phyloP scores from a whole-genome alignment of 2,888 invertebrate genomes.

The Pyrochroa serraticornis region DNA sequence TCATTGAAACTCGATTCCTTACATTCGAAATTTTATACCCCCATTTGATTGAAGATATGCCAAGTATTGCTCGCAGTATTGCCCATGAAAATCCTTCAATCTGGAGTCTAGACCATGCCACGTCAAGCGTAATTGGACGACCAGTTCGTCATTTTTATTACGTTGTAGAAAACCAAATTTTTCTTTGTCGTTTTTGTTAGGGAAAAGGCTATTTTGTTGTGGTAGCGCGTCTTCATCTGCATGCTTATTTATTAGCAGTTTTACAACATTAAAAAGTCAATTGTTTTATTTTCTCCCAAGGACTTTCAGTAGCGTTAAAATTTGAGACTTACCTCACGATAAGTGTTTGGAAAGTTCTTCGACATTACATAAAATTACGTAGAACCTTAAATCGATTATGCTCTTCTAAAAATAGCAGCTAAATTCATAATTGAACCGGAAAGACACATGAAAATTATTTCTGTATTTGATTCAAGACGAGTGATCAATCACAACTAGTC shows the following conservation, averaged over 20 bases:
- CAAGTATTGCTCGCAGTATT: no score
- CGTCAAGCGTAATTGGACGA: slow-evolving; percentile 19
- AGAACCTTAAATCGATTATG: slow-evolving; percentile 1
- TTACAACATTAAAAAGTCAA: no score
- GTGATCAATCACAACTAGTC: slow-evolving; percentile 26
- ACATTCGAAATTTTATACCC: no score
- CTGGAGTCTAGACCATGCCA: slow-evolving; percentile 18
- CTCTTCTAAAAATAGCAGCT: no score
- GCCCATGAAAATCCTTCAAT: no score
- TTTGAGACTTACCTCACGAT: no score
- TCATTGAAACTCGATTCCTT: no score
- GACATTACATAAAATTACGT: no score
- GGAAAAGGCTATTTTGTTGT: slow-evolving; percentile 20
- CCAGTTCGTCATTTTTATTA: slow-evolving; percentile 23
- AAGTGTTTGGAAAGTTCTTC: no score
- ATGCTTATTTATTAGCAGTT: not conserved
- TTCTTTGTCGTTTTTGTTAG: slow-evolving; percentile 24
- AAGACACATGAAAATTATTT: slow-evolving; percentile 9
- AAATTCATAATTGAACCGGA: not conserved
- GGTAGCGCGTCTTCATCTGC: slow-evolving; percentile 12
- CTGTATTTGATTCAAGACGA: slow-evolving; percentile 13
- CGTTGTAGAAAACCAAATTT: slow-evolving; percentile 21
- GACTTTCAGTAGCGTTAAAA: no score
- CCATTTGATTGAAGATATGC: no score
- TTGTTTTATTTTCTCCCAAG: no score